Percentiles rank a stretch among this genome's conserved stretches.
These are phyloP conservation scores for Paramuricea clavata DNA, from an alignment of 92 coral and sea anemone species.

Conservation along the genomic window DNA sequence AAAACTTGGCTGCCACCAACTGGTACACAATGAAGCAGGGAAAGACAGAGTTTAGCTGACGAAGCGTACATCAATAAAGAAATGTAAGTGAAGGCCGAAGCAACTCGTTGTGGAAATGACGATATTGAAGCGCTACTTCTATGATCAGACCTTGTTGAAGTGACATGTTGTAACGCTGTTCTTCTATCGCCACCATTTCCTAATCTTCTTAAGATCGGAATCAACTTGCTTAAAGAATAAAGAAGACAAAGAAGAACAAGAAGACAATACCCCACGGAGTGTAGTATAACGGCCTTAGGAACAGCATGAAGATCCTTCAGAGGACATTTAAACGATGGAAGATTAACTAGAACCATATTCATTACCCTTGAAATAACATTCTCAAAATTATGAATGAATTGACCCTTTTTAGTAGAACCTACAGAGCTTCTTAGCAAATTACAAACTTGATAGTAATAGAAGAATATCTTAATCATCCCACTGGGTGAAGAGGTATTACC, in stretches of 20 bases:
- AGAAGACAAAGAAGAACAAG: neutral
- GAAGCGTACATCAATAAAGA: slow-evolving; percentile 30
- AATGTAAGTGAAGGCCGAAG: slow-evolving; percentile 7
- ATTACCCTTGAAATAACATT: neutral
- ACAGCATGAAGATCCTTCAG: slow-evolving; percentile 1
- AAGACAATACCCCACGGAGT: slow-evolving; percentile 3
- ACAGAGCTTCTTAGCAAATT: neutral
- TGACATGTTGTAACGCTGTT: too few relatives aligned
- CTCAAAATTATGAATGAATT: neutral
- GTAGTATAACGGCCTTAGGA: neutral
- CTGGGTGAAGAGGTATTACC: neutral
- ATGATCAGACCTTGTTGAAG: too few relatives aligned
- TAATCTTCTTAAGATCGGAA: too few relatives aligned
- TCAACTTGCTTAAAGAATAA: too few relatives aligned
- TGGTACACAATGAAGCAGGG: slow-evolving; percentile 56
- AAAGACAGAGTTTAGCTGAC: slow-evolving; percentile 9
- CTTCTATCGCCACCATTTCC: neutral
- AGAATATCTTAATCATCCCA: slow-evolving; percentile 21
- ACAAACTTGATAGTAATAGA: slow-evolving; percentile 35
- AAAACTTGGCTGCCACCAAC: slow-evolving; percentile 50
- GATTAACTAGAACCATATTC: neutral
- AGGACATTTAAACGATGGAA: slow-evolving; percentile 1
- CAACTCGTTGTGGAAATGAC: neutral
- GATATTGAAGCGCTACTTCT: neutral
- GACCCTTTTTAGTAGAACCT: neutral